A percentile compares a stretch with the other conserved stretches of the same genome.
Evolutionary conservation across 2,797 vertebrate genomes (phyloP).

Genomic region (Ispidina lecontei): DNA sequence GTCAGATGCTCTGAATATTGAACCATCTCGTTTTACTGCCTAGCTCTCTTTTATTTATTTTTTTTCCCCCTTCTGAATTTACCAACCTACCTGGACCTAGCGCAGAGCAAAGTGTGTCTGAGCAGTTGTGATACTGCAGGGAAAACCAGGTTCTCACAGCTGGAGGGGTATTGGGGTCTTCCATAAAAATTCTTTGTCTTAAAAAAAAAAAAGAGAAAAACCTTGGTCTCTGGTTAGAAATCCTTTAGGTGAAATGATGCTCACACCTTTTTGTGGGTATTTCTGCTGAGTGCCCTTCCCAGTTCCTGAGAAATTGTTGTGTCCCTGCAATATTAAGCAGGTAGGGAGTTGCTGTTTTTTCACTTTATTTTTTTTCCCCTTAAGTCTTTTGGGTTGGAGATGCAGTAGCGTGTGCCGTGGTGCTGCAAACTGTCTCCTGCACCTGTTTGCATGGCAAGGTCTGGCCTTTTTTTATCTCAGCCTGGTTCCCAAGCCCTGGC

Average conservation of each 20-base stretch:
- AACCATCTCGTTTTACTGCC: not conserved
- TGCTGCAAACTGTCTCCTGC: not conserved
- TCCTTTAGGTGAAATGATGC: not conserved
- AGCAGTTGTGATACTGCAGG: not conserved
- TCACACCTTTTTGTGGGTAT: fast-evolving
- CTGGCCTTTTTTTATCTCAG: not conserved
- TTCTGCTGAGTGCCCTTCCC: not conserved
- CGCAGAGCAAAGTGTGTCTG: not conserved
- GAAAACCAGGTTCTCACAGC: not conserved
- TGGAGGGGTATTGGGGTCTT: not conserved
- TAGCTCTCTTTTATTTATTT: not conserved
- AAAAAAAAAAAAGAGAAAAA: no score
- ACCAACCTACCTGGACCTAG: not conserved
- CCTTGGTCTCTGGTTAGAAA: not conserved
- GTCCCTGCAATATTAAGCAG: no score
- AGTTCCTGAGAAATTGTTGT: not conserved
- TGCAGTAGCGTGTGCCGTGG: fast-evolving
- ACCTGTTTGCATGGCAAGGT: slow-evolving; percentile 37
- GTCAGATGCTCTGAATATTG: not conserved
- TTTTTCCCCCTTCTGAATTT: not conserved
- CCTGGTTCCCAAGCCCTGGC: slow-evolving; percentile 50
- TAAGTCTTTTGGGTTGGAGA: not conserved
- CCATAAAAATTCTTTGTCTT: not conserved
- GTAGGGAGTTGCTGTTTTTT: not conserved
- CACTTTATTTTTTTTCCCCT: not conserved